phyloP scores from a whole-genome alignment of 2,888 invertebrate genomes.

The Mimas tiliae region DNA sequence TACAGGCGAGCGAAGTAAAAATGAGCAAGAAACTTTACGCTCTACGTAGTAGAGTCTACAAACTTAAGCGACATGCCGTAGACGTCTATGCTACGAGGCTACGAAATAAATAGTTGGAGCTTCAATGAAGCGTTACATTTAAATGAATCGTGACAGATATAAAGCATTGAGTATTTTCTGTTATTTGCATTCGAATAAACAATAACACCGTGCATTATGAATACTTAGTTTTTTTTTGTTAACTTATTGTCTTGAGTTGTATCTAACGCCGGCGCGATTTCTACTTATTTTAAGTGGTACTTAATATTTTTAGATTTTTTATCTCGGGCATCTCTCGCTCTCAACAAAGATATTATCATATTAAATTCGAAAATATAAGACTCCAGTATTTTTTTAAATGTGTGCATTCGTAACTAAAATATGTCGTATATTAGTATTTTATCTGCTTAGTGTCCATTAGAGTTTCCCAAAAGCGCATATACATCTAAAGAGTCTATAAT shows the following conservation, averaged over 20 bases:
- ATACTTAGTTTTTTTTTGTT: too few species aligned
- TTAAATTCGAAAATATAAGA: too few species aligned
- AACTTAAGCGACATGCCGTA: neutral
- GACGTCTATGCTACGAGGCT: slow-evolving; percentile 15
- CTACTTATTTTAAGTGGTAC: too few species aligned
- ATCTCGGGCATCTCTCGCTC: too few species aligned
- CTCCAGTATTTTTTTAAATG: too few species aligned
- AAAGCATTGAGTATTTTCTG: neutral
- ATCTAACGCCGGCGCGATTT: too few species aligned
- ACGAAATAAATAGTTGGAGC: slow-evolving; percentile 4
- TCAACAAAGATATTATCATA: too few species aligned
- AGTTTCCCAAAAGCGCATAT: neutral
- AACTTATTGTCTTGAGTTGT: too few species aligned
- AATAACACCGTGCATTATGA: neutral
- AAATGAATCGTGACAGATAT: neutral
- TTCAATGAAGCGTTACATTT: neutral
- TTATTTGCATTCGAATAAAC: neutral
- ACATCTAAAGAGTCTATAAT: neutral
- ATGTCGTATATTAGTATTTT: neutral
- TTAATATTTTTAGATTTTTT: too few species aligned
- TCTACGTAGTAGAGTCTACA: slow-evolving; percentile 15
- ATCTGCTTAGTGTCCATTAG: neutral
- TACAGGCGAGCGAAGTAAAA: slow-evolving; percentile 11
- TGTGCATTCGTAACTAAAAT: too few species aligned
- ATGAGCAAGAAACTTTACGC: neutral